Evolutionary conservation across 2,113 vertebrate species (phyloP).

Genomic region (Mormoops blainvillei): DNA sequence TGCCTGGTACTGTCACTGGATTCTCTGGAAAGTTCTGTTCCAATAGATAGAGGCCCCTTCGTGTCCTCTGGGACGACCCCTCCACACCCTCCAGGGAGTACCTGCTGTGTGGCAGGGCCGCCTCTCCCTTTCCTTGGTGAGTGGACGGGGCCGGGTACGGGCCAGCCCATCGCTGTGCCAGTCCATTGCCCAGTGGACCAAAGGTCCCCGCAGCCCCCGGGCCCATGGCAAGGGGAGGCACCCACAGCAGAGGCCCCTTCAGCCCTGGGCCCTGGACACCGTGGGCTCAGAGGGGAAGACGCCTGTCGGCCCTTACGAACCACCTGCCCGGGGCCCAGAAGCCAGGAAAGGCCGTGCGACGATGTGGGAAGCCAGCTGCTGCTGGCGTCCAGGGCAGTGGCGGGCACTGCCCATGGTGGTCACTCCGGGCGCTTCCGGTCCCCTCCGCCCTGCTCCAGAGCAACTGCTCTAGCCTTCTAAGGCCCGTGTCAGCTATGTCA

Average conservation of each 20-base stretch:
- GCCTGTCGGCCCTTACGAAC: neutral
- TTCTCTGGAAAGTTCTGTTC: neutral
- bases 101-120: neutral
- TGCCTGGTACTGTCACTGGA: neutral
- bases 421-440: neutral
- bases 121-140: neutral
- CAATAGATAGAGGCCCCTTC: fast-evolving
- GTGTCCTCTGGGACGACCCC: neutral
- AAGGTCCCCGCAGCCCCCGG: neutral
- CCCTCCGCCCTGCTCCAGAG: neutral
- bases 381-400: neutral
- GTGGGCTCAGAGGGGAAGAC: neutral
- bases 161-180: fast-evolving
- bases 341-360: neutral
- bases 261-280: neutral
- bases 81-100: fast-evolving
- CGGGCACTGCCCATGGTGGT: neutral
- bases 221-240: neutral
- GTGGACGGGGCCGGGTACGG: neutral
- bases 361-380: neutral
- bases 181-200: fast-evolving
- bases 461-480: neutral
- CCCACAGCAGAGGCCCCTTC: neutral
- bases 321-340: neutral
- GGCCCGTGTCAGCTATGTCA: neutral